Evolutionary conservation across 2,888 invertebrate species (phyloP).

Genomic region (Amphipoea lucens): DNA sequence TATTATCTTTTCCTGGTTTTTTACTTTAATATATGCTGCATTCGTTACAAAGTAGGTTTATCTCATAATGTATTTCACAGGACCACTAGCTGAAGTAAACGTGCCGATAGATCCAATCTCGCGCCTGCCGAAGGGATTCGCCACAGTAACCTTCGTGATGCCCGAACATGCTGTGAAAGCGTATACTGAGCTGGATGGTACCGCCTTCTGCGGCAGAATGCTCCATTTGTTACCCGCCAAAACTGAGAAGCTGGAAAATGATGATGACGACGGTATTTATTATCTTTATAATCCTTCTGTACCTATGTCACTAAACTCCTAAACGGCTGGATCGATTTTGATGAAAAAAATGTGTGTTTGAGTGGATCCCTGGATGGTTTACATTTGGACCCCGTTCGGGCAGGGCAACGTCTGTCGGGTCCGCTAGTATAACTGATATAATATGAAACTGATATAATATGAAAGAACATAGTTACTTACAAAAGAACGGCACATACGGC

Average conservation of each 20-base stretch:
- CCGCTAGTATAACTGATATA: background rate
- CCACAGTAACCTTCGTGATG: constrained; percentile 97
- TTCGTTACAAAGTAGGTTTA: background rate
- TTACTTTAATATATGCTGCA: background rate
- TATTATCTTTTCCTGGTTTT: background rate
- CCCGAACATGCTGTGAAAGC: constrained; percentile 98
- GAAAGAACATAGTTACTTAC: background rate
- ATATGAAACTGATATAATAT: background rate
- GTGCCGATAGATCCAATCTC: constrained; percentile 96
- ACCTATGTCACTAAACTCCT: background rate
- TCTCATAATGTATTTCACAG: constrained; percentile 80
- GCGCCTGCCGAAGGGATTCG: constrained; percentile 97
- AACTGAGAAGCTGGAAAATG: constrained; percentile 89
- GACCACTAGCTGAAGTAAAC: constrained; percentile 96
- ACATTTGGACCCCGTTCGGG: background rate
- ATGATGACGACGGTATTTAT: constrained; percentile 83
- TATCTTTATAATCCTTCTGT: background rate
- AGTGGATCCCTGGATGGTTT: background rate
- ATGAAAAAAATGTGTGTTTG: too few relatives aligned
- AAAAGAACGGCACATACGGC: background rate
- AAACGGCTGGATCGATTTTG: background rate
- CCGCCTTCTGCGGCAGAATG: constrained; percentile 96
- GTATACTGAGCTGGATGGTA: constrained; percentile 96
- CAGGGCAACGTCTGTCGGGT: background rate
- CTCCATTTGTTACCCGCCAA: constrained; percentile 97